Conservation (phyloP, 2,888 invertebrate species). For the Phytoseiulus persimilis region DNA sequence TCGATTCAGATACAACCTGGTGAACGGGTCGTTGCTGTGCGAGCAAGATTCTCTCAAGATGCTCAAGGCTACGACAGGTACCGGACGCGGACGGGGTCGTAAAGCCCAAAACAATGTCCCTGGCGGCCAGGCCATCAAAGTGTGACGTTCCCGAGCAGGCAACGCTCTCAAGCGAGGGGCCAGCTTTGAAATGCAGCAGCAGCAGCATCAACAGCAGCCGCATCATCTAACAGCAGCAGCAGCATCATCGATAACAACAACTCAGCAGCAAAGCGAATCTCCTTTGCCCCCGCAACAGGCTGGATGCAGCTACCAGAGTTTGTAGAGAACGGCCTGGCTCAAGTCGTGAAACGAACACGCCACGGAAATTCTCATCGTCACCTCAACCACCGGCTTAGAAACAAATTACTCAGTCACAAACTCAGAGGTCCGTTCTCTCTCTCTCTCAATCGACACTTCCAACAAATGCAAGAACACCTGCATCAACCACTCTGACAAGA, state of each 20-base stretch:
- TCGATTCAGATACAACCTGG: constrained; percentile 62
- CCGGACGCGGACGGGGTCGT: constrained; percentile 39
- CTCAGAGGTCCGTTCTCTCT: too few species aligned
- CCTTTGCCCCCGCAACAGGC: constrained; percentile 28
- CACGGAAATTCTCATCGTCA: neutral
- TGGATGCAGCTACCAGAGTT: constrained; percentile 38
- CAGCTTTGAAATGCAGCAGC: constrained; percentile 34
- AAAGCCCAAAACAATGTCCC: constrained; percentile 51
- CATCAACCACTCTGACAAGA: neutral
- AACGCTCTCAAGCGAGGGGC: constrained; percentile 39
- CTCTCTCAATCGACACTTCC: neutral
- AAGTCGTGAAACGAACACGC: neutral
- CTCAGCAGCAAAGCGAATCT: neutral
- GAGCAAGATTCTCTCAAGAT: constrained; percentile 92
- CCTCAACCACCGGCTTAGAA: neutral
- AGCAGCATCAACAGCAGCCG: constrained; percentile 7
- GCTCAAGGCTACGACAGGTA: constrained; percentile 56
- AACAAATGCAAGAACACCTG: neutral
- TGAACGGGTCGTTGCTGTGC: constrained; percentile 81
- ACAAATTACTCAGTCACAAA: neutral
- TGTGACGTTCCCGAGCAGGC: constrained; percentile 38
- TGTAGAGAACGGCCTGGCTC: neutral
- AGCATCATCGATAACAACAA: constrained; percentile 20
- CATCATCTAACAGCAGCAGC: neutral
- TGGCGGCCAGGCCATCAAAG: constrained; percentile 51